Evolutionary conservation across 2,113 vertebrate genomes (phyloP), one percentile per base, ranked within the genome.

Genomic region (Atlantisia rogersi): DNA sequence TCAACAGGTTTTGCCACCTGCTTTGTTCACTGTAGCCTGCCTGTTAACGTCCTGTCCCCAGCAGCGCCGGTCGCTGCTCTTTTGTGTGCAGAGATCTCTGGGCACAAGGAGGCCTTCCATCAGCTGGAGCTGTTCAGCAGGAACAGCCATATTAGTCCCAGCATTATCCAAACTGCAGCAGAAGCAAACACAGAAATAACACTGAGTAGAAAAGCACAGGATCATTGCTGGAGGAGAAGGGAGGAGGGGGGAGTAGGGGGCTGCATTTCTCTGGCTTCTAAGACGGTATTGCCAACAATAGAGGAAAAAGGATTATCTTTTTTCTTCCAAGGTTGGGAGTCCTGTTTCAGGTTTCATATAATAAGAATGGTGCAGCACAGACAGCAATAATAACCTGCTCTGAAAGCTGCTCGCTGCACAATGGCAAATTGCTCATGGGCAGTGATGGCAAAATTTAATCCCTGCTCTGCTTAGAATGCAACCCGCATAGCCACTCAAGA

Each of bases 341-440:
- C 40, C 88, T 94, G 92, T 91, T 96, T 94, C 92, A 91, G 95
- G 92, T 94, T 96, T 94, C 92, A 48, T 70, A 92, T 71, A 94
- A 87, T 80, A 90, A 87, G 86, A 92, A 90, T 5, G 59, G 82
- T 79, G 65, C 65, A 60, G 86, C 3, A 9, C 94, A 96, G 96
- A 48, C 94, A 94, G 88, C 95, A 93, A 89, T 92, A 96, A 94
- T 85, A 96, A 88, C 94, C 91, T 70, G 83, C 94, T 87, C 88
- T 91, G 95, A 89, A 92, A 96, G 95, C 91, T 46, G 86, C 92
- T 82, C 4, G 0, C 92, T 3, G n/a, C 92, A 96, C 94, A 96
- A 96, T 89, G 95, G 92, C 86, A 96, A 96, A 97, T 92, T 95
- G 94, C 96, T 96, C 96, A 94, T 89, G 95, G 96, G 96, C 95